These are phyloP conservation scores for Phallusia fumigata DNA, from an alignment of 23 tunicate species.

Conservation along the genomic window DNA sequence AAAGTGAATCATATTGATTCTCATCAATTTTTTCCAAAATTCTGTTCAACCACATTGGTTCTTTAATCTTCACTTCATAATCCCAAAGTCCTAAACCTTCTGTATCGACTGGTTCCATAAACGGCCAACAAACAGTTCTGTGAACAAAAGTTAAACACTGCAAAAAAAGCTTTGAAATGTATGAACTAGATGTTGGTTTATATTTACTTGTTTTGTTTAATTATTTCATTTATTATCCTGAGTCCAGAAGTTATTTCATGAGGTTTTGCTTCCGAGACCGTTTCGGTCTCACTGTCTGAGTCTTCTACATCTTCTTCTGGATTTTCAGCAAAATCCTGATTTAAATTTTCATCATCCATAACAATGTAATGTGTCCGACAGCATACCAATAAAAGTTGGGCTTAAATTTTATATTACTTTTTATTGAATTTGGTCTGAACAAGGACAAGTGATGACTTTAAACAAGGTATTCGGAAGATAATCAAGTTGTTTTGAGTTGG, in stretches of 20 bases:
- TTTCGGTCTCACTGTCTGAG: neutral
- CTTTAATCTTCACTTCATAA: constrained; percentile 50
- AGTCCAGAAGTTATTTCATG: constrained; percentile 49
- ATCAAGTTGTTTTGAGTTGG: too few relatives aligned
- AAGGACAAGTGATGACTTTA: too few relatives aligned
- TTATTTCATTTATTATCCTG: constrained; percentile 54
- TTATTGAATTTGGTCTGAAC: too few relatives aligned
- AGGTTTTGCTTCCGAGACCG: neutral
- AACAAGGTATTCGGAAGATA: too few relatives aligned
- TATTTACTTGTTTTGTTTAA: constrained; percentile 56
- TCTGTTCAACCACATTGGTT: constrained; percentile 85
- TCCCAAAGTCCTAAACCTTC: constrained; percentile 88
- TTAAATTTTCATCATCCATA: constrained; percentile 4
- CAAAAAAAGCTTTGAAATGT: neutral
- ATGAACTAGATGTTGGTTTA: neutral
- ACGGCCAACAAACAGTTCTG: constrained; percentile 71
- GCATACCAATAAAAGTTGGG: too few relatives aligned
- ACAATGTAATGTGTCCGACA: neutral
- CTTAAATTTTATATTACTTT: too few relatives aligned
- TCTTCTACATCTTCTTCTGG: neutral
- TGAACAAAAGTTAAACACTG: neutral
- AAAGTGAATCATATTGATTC: constrained; percentile 29
- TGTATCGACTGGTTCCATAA: constrained; percentile 79
- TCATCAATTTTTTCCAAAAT: constrained; percentile 68
- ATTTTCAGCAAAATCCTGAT: neutral